phyloP scores from a whole-genome alignment of 2,888 invertebrate species.

The Amiota communis region DNA sequence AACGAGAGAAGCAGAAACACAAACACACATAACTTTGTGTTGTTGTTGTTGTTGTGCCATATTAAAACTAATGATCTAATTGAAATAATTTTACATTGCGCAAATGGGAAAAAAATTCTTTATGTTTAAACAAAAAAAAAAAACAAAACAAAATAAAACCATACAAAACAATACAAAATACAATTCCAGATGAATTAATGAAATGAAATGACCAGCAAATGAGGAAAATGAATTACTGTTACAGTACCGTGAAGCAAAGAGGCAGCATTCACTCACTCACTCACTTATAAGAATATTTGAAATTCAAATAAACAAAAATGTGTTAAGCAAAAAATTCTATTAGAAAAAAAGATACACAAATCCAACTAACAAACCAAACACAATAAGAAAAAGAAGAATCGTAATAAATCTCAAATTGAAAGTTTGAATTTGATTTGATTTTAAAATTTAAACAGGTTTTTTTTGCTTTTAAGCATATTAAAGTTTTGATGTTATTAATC shows the following conservation, averaged over 20 bases:
- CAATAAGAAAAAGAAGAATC: no score
- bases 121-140: not conserved
- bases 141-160: not conserved
- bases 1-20: not conserved
- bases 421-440: no score
- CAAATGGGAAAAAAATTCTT: slow-evolving; percentile 5
- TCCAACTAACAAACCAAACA: no score
- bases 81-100: slow-evolving; percentile 37
- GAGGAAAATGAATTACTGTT: not conserved
- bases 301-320: slow-evolving; percentile 22
- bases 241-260: not conserved
- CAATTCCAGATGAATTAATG: not conserved
- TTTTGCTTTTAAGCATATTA: no score
- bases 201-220: no score
- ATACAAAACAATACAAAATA: not conserved
- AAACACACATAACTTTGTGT: not conserved
- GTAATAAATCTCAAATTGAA: no score
- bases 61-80: slow-evolving; percentile 61
- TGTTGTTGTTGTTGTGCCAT: slow-evolving; percentile 43
- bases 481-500: no score
- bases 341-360: not conserved
- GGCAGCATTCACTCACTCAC: no score
- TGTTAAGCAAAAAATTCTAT: not conserved
- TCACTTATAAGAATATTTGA: not conserved
- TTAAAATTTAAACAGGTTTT: no score